Evolutionary conservation across 2,797 vertebrate species (phyloP).

Genomic region (Acipenser oxyrinchus): DNA sequence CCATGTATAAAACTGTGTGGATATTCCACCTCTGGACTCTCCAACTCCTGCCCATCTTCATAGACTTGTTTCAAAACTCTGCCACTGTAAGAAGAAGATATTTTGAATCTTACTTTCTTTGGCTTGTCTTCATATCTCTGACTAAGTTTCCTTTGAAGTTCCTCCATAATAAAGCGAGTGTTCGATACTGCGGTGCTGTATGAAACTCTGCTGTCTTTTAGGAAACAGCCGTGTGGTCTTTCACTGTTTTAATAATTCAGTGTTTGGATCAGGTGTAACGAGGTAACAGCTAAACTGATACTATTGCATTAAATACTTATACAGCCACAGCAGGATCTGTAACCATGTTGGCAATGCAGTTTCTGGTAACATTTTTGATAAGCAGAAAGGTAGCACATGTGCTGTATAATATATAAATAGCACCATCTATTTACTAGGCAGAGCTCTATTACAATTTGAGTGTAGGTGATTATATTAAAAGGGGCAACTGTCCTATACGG

Average conservation of each 20-base stretch:
- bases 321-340: no score
- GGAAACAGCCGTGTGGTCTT: background rate
- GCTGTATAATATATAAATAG: no score
- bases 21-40: conserved; percentile 79
- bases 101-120: conserved; percentile 88
- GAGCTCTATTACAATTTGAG: no score
- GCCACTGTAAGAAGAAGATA: conserved; percentile 87
- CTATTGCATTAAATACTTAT: conserved; percentile 66
- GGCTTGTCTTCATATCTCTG: conserved; percentile 65
- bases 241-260: conserved; percentile 75
- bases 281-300: conserved; percentile 68
- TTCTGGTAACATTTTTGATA: no score
- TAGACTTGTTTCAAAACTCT: conserved; percentile 88
- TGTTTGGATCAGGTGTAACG: conserved; percentile 53
- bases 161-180: conserved; percentile 60
- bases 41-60: conserved; percentile 88
- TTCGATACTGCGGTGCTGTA: background rate
- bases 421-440: no score
- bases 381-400: no score
- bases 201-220: no score
- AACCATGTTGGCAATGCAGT: no score
- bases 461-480: no score
- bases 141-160: conserved; percentile 59
- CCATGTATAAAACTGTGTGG: conserved; percentile 75
- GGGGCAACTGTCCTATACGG: no score